Evolutionary conservation across 2,888 invertebrate genomes (phyloP).

Genomic region (Cinara cedri): DNA sequence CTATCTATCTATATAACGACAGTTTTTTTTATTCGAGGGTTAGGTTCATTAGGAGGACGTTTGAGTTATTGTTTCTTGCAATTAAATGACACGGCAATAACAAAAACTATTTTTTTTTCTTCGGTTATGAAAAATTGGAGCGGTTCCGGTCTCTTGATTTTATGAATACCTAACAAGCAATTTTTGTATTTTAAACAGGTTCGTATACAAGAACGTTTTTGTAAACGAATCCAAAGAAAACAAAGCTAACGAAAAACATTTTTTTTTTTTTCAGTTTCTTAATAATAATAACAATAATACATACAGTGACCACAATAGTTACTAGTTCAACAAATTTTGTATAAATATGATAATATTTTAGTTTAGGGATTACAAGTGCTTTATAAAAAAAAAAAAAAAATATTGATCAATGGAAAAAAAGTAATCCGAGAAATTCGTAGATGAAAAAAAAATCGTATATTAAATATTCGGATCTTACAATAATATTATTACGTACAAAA

Average conservation of each 20-base stretch:
- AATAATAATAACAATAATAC: neutral
- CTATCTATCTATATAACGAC: slow-evolving; percentile 30
- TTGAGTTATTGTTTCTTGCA: slow-evolving; percentile 56
- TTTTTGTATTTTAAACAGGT: slow-evolving; percentile 44
- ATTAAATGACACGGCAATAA: slow-evolving; percentile 56
- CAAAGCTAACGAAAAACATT: slow-evolving; percentile 4
- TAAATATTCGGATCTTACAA: too few species aligned
- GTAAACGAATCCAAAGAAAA: slow-evolving; percentile 25
- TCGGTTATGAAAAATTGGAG: slow-evolving; percentile 39
- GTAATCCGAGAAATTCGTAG: neutral
- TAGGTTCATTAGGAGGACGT: slow-evolving; percentile 54
- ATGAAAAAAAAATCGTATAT: neutral
- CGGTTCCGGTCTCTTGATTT: slow-evolving; percentile 52
- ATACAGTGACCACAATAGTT: too few species aligned
- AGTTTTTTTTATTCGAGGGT: slow-evolving; percentile 54
- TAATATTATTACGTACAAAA: too few species aligned
- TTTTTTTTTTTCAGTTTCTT: neutral
- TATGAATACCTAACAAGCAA: slow-evolving; percentile 55
- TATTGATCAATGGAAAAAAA: neutral
- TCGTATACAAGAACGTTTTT: slow-evolving; percentile 3
- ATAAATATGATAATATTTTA: too few species aligned
- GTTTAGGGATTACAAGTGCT: too few species aligned
- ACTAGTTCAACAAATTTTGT: neutral
- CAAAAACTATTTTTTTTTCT: slow-evolving; percentile 33
- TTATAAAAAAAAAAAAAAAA: too few species aligned